Evolutionary conservation across 2,113 vertebrate species (phyloP), one percentile per base, ranked within the genome.

Genomic region (Gavialis gangeticus): DNA sequence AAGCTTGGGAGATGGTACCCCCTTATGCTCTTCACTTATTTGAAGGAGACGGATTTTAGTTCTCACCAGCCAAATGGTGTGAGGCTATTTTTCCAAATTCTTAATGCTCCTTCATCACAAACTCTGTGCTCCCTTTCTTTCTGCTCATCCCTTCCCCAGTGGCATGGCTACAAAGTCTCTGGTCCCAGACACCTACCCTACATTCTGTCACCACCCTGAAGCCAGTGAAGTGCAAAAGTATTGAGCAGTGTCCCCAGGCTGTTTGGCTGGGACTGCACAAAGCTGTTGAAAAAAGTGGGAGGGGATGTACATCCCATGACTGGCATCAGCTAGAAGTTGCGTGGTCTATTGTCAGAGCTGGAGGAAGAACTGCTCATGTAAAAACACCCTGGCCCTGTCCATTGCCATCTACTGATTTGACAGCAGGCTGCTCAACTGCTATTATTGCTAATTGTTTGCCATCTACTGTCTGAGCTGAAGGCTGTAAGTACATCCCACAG

Each of bases 251-350:
- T 59, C 92, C 96, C 93, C 55, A 25, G 82, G 90, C 95, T 64
- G 13, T 96, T 93, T 95, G 84, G 55, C 88, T 94, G 90, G 85
- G 93, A 77, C 91, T 94, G 87, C 84, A 82, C 75, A 89, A 73
- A 96, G 81, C 90, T 96, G 60, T 88, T 93, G 87, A 93, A 95
- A 92, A 96, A 9, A 95, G 78, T 64, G 69, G 90, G 89, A 95
- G 94, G 85, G 82, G 75, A 75, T 90, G 71, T 82, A 84, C 82
- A 93, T 87, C 82, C 93, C 64, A 75, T 94, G 15, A 85, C 2
- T 4, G 30, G 79, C 55, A 87, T 90, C 85, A 56, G 79, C 75
- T 87, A 57, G 17, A 66, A 12, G 57, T 89, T 82, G 13, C 80
- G 5, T 73, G 75, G 57, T 82, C 91, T 93, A 92, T 84, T 69